Conservation (phyloP, 2,113 vertebrate species). For the Ageneiosus marmoratus region DNA sequence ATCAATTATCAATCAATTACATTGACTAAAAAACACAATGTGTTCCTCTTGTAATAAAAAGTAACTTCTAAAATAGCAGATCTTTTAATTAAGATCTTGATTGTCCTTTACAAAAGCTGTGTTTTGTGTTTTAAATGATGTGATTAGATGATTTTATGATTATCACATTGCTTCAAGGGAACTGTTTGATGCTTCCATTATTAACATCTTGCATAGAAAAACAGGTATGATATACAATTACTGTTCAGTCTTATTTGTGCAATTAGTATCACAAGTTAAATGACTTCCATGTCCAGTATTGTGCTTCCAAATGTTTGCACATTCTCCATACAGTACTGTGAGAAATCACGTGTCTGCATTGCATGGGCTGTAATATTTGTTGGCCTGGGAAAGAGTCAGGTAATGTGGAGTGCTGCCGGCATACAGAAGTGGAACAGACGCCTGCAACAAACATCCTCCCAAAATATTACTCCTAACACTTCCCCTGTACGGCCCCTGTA, state of each 20-base stretch:
- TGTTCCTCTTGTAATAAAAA: not conserved
- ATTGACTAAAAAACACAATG: not conserved
- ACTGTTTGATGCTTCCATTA: not conserved
- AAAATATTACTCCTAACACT: constrained; percentile 68
- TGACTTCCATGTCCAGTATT: not conserved
- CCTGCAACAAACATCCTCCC: constrained; percentile 75
- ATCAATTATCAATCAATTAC: too few species aligned
- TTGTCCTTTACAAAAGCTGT: not conserved
- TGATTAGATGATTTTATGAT: not conserved
- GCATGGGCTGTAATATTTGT: constrained; percentile 78
- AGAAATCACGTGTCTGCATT: constrained; percentile 72
- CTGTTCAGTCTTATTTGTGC: not conserved
- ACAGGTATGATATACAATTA: not conserved
- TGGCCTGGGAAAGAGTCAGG: constrained; percentile 76
- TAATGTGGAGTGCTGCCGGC: constrained; percentile 74
- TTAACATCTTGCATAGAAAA: constrained; percentile 33
- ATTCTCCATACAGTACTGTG: not conserved
- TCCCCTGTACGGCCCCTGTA: constrained; percentile 78
- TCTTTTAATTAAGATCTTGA: not conserved
- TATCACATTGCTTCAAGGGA: not conserved
- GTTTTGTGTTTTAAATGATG: not conserved
- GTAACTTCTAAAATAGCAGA: not conserved
- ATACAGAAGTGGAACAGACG: constrained; percentile 79
- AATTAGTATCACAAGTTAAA: not conserved
- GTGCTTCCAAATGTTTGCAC: not conserved